Percentiles rank a stretch among this genome's conserved stretches.
These are phyloP conservation scores for Lamellibrachia satsuma DNA, from an alignment of 2,888 invertebrate genomes.

Conservation along the genomic window DNA sequence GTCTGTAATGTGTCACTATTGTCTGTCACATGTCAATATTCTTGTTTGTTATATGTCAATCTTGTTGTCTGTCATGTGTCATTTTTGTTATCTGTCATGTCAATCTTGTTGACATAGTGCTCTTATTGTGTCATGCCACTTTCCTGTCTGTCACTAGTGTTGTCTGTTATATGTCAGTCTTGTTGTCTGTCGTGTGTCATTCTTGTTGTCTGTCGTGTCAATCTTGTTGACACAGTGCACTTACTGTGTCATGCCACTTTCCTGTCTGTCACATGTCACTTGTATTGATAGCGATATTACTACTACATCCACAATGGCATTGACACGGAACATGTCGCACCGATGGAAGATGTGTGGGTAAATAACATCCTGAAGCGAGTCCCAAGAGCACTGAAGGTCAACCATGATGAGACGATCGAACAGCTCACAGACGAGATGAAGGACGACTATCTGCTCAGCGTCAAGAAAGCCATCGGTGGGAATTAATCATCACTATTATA, in stretches of 20 bases:
- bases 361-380: constrained; percentile 66
- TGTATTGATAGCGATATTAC: constrained; percentile 75
- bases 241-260: background rate
- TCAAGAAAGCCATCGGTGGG: constrained; percentile 80
- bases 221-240: no score
- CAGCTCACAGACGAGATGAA: constrained; percentile 80
- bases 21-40: no score
- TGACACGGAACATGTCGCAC: constrained; percentile 87
- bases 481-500: background rate
- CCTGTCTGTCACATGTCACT: background rate
- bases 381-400: constrained; percentile 60
- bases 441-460: constrained; percentile 85
- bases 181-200: no score
- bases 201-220: no score
- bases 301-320: constrained; percentile 91
- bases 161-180: no score
- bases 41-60: no score
- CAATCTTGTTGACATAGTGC: no score
- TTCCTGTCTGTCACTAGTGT: no score
- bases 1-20: no score
- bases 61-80: no score
- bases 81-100: no score
- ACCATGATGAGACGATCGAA: constrained; percentile 60
- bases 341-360: constrained; percentile 80
- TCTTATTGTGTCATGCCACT: no score